A percentile compares a stretch with the other conserved stretches of the same genome.
These are phyloP conservation scores for Neopipo cinnamomea DNA, from an alignment of 2,113 vertebrate species.

Conservation along the genomic window DNA sequence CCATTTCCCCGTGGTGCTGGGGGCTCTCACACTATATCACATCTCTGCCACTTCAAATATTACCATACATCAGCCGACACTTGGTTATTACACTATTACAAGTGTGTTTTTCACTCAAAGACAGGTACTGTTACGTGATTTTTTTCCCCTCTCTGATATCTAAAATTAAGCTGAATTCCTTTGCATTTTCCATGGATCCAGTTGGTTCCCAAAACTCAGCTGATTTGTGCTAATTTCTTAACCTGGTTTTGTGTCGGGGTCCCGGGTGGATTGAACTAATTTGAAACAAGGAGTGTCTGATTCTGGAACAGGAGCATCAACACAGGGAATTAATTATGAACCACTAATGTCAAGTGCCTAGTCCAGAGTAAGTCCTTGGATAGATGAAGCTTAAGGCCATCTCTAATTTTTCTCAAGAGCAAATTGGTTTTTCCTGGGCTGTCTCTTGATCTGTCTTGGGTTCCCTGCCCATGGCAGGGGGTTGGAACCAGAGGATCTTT, in stretches of 20 bases:
- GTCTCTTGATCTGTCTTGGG: background rate
- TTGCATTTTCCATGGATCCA: background rate
- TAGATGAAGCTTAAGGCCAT: conserved; percentile 7
- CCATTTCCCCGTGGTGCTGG: background rate
- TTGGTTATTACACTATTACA: background rate
- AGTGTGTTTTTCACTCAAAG: background rate
- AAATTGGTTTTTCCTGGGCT: background rate
- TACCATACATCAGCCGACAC: background rate
- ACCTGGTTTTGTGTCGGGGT: conserved; percentile 37
- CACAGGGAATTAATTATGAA: conserved; percentile 48
- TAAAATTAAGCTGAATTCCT: background rate
- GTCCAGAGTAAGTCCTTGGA: conserved; percentile 19
- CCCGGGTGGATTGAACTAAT: conserved; percentile 13
- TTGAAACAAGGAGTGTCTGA: conserved; percentile 25
- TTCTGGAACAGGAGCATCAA: conserved; percentile 58
- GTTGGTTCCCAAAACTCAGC: background rate
- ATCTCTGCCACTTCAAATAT: conserved; percentile 13
- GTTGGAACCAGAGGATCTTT: background rate
- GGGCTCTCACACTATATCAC: background rate
- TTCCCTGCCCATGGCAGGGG: background rate
- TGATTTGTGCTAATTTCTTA: conserved; percentile 61
- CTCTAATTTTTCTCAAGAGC: background rate
- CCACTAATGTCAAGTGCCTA: background rate
- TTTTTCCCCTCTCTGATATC: background rate
- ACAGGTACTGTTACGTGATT: background rate